phyloP scores from a whole-genome alignment of 2,797 vertebrate genomes.

The Galaxias olidus region DNA sequence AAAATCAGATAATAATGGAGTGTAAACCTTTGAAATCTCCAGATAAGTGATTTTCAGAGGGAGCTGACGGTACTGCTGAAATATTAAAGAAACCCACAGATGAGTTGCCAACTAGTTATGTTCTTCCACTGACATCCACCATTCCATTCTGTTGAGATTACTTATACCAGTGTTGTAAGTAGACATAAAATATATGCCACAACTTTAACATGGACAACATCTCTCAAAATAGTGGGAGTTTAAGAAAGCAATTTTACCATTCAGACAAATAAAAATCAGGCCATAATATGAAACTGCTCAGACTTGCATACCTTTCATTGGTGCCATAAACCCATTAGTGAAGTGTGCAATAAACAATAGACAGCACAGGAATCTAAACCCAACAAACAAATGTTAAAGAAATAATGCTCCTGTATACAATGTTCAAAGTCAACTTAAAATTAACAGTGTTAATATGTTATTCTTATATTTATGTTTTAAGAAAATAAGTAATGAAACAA shows the following conservation, averaged over 20 bases:
- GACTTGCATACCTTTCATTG: constrained; percentile 59
- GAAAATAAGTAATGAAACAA: not conserved
- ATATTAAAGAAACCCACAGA: no score
- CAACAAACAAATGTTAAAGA: not conserved
- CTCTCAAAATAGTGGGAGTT: not conserved
- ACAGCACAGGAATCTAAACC: constrained; percentile 48
- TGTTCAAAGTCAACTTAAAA: not conserved
- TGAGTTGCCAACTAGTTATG: no score
- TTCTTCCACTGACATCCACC: no score
- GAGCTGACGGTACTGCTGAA: not conserved
- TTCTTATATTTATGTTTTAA: not conserved
- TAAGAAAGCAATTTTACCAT: constrained; percentile 59
- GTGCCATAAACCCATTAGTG: constrained; percentile 43
- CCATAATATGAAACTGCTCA: no score
- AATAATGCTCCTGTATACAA: no score
- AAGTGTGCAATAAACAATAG: constrained; percentile 46
- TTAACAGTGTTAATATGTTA: not conserved
- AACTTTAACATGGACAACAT: not conserved
- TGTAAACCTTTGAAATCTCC: constrained; percentile 50
- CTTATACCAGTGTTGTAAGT: no score
- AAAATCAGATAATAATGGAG: not conserved
- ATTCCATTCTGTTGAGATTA: no score
- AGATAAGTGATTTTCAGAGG: constrained; percentile 29
- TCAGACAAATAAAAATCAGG: constrained; percentile 15
- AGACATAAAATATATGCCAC: not conserved